A percentile compares a stretch with the other conserved stretches of the same genome.
phyloP scores from a whole-genome alignment of 2,113 vertebrate species.

The Ciconia maguari region DNA sequence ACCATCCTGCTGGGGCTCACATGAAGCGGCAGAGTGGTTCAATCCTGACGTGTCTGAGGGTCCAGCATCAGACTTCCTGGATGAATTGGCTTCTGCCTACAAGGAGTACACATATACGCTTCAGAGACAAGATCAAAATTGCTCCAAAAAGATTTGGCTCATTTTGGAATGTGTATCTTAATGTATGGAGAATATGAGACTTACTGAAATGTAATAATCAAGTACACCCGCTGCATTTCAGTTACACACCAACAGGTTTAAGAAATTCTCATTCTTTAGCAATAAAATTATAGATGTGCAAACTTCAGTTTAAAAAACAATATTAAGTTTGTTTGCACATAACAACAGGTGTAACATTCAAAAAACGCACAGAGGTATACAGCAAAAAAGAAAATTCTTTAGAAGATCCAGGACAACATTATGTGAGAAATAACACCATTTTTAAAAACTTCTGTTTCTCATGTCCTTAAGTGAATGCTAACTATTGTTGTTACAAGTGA shows the following conservation, averaged over 20 bases:
- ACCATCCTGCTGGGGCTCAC: slow-evolving; percentile 57
- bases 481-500: neutral
- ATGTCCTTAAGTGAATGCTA: neutral
- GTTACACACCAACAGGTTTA: neutral
- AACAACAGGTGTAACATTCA: neutral
- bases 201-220: neutral
- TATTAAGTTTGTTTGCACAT: neutral
- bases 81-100: slow-evolving; percentile 77
- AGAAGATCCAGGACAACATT: neutral
- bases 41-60: slow-evolving; percentile 13
- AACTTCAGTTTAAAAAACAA: neutral
- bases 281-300: neutral
- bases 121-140: neutral
- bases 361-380: neutral
- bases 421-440: neutral
- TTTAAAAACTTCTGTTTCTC: neutral
- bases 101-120: neutral
- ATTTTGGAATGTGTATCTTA: neutral
- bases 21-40: slow-evolving; percentile 39
- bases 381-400: neutral
- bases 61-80: slow-evolving; percentile 69
- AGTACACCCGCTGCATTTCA: neutral
- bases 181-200: neutral
- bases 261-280: neutral
- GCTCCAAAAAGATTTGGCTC: neutral